phyloP scores from a whole-genome alignment of 2,113 vertebrate species.

The Sinosuthora webbiana region DNA sequence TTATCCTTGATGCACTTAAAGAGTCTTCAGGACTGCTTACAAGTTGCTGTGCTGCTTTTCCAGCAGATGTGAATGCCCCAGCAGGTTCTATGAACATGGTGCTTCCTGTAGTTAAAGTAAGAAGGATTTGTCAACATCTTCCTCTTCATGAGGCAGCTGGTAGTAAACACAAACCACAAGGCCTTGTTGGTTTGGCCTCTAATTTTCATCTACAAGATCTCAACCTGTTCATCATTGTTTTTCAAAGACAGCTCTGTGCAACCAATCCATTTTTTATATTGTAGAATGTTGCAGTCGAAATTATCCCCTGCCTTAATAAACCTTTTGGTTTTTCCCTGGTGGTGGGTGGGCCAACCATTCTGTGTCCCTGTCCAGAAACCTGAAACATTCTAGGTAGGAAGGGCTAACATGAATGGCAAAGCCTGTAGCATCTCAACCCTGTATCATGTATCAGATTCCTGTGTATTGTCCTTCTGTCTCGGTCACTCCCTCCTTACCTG shows the following conservation, averaged over 20 bases:
- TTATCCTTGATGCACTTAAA: background rate
- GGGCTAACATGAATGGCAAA: too few relatives aligned
- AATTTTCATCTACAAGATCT: background rate
- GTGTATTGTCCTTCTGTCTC: too few relatives aligned
- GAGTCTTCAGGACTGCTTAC: background rate
- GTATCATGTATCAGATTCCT: too few relatives aligned
- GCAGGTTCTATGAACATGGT: background rate
- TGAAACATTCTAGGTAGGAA: too few relatives aligned
- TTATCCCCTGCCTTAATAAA: too few relatives aligned
- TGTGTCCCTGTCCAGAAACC: too few relatives aligned
- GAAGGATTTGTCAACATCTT: background rate
- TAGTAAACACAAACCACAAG: background rate
- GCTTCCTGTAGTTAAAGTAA: background rate
- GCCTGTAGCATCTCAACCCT: too few relatives aligned
- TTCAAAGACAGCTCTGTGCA: background rate
- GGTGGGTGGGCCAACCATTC: too few relatives aligned
- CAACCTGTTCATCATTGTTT: background rate
- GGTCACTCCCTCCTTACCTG: too few relatives aligned
- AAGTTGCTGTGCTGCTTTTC: background rate
- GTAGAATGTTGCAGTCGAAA: too few relatives aligned
- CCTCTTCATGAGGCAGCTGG: background rate
- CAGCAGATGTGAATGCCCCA: background rate
- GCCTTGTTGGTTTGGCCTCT: background rate
- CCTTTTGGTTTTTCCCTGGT: too few relatives aligned
- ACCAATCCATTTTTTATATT: background rate